phyloP scores from a whole-genome alignment of 2,113 vertebrate genomes.

The Pelecanus crispus region DNA sequence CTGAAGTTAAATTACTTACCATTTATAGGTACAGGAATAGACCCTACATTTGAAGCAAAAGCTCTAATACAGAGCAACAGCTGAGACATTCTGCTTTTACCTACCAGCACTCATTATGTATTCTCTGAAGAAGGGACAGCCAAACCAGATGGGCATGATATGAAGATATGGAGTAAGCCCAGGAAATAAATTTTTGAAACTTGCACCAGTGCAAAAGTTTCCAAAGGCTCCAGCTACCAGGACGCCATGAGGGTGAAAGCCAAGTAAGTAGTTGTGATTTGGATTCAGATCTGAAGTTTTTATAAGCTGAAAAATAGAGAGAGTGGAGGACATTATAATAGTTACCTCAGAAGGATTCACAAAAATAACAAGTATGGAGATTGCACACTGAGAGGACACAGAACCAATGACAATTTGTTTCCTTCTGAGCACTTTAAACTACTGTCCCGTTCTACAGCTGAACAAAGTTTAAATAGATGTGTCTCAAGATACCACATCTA shows the following conservation, averaged over 20 bases:
- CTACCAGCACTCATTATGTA: slow-evolving; percentile 71
- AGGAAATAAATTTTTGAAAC: slow-evolving; percentile 72
- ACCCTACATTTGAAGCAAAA: neutral
- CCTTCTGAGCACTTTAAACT: neutral
- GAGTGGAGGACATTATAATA: neutral
- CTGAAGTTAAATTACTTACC: neutral
- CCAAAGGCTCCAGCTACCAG: slow-evolving; percentile 73
- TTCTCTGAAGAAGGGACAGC: slow-evolving; percentile 75
- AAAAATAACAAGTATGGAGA: neutral
- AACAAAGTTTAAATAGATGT: neutral
- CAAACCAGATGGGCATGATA: slow-evolving; percentile 66
- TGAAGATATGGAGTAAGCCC: slow-evolving; percentile 72
- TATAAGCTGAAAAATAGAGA: slow-evolving; percentile 66
- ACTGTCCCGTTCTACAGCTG: neutral
- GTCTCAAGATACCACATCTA: neutral
- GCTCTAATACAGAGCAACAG: neutral
- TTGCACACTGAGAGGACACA: neutral
- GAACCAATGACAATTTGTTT: neutral
- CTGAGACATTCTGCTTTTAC: neutral
- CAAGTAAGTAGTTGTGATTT: slow-evolving; percentile 76
- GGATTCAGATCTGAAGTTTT: slow-evolving; percentile 77
- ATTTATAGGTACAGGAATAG: neutral
- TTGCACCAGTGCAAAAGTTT: slow-evolving; percentile 71
- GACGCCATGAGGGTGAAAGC: slow-evolving; percentile 79
- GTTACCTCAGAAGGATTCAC: neutral